Evolutionary conservation across 2,113 vertebrate species (phyloP), one percentile per base, ranked within the genome.

Genomic region (Bungarus multicinctus): DNA sequence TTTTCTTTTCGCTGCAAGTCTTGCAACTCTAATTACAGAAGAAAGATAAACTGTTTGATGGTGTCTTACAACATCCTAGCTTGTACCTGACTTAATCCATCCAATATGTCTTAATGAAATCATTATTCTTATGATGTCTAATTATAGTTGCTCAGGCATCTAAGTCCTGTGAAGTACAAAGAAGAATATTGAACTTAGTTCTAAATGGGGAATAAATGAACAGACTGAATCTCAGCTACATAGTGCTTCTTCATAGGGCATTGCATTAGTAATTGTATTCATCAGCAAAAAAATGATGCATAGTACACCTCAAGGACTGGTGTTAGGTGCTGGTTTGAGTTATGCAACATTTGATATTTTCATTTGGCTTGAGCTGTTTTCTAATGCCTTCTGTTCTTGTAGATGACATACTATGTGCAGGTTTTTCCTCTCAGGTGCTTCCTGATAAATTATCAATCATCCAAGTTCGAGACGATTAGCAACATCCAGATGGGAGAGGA

Each of bases 51-150:
- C 52, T 94, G 81, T 96, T 95, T 94, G 94, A 95, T 91, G 93
- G 53, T 93, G 92, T 93, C 89, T 96, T 95, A 16, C n/a, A 95
- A 94, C 94, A 95, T 39, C 89, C 93, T 94, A 93, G 92, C 93
- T 96, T 88, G n/a, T 88, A 55, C 89, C 89, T 89, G 47, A 92
- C 94, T 57, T 54, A 30, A 95, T 94, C 95, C 89, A 96, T 94
- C 91, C 96, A 95, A 53, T 90, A 88, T 74, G 88, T 94, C 87
- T 93, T 96, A 96, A 97, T 97, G 95, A 97, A 96, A 94, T 95
- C 93, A 94, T 97, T 95, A 94, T 94, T 96, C 94, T 95, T 96
- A 94, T 0, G 85, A 93, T 88, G 92, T 93, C 89, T 93, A 96
- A 96, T 97, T 97, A 94, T 14, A 89, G 47, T 54, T 92, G 11